Evolutionary conservation across 2,888 invertebrate genomes (phyloP), one percentile per base, ranked within the genome.

Genomic region (Athrips mouffetella): DNA sequence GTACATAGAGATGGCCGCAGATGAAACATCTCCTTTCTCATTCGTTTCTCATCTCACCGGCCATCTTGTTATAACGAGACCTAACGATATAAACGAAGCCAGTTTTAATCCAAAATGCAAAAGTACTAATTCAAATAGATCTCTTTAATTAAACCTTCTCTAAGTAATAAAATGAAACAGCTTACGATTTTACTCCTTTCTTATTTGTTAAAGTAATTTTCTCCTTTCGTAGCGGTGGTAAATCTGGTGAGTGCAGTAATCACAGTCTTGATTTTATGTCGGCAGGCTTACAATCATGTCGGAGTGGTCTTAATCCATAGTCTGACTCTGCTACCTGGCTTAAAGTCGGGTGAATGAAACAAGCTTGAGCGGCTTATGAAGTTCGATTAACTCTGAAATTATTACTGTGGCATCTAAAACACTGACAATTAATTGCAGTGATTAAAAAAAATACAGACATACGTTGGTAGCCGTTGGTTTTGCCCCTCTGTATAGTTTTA

Each of bases 311-410:
- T 27, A 27, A 27, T 27, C 27, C 8, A n/a, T 27, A 10, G 2
- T 8, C 27, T 8, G 27, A 27, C 27, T 27, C 27, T 8, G n/a
- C n/a, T n/a, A n/a, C n/a, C n/a, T n/a, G 3, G n/a, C 2, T 8
- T 8, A 27, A 27, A n/a, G n/a, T 27, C 10, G 27, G 4, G 27
- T 8, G n/a, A 8, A 27, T 7, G 8, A 2, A 33, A 31, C 50
- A 46, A 44, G 45, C 54, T 54, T 51, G 50, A 27, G 27, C 8
- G 27, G 27, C 2, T 8, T 10, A 8, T 27, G n/a, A n/a, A n/a
- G n/a, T n/a, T n/a, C n/a, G n/a, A 27, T 4, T 27, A 27, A 27
- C 2, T 8, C 8, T 27, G 3, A 7, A 27, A 27, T 3, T 27
- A 27, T 27, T 27, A n/a, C n/a, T n/a, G n/a, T n/a, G n/a, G n/a